phyloP scores from a whole-genome alignment of 2,888 invertebrate species.

The Listrodromus nycthemerus region DNA sequence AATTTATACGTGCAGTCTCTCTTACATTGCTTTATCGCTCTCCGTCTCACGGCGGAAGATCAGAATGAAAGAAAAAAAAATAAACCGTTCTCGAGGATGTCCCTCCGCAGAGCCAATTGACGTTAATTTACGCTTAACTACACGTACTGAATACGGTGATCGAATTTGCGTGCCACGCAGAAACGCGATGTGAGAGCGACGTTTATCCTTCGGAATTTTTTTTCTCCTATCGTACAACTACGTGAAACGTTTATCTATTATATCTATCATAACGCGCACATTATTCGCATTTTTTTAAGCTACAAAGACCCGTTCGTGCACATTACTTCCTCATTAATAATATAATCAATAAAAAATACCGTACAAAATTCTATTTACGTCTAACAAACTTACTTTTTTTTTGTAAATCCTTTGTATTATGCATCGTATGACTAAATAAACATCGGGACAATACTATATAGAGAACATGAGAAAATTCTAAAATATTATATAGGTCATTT shows the following conservation, averaged over 20 bases:
- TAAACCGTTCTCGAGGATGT: neutral
- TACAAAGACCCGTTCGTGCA: too few relatives aligned
- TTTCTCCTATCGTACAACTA: neutral
- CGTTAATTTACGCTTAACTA: neutral
- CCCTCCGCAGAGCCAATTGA: neutral
- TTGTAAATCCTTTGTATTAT: too few relatives aligned
- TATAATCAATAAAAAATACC: too few relatives aligned
- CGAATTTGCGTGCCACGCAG: neutral
- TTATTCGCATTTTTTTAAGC: neutral
- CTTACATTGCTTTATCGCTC: neutral
- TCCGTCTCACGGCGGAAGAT: neutral
- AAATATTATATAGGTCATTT: too few relatives aligned
- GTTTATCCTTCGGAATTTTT: neutral
- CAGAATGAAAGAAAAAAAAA: neutral
- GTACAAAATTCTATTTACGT: too few relatives aligned
- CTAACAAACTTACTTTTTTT: too few relatives aligned
- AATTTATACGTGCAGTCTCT: neutral
- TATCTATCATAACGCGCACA: too few relatives aligned
- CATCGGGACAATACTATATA: too few relatives aligned
- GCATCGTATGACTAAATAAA: too few relatives aligned
- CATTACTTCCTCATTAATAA: too few relatives aligned
- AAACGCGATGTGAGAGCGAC: neutral
- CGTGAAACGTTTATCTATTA: slow-evolving; percentile 6
- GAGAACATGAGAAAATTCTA: too few relatives aligned
- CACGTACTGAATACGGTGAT: neutral